Conservation (phyloP, 2,797 vertebrate genomes). For the Microctenopoma lineatum region DNA sequence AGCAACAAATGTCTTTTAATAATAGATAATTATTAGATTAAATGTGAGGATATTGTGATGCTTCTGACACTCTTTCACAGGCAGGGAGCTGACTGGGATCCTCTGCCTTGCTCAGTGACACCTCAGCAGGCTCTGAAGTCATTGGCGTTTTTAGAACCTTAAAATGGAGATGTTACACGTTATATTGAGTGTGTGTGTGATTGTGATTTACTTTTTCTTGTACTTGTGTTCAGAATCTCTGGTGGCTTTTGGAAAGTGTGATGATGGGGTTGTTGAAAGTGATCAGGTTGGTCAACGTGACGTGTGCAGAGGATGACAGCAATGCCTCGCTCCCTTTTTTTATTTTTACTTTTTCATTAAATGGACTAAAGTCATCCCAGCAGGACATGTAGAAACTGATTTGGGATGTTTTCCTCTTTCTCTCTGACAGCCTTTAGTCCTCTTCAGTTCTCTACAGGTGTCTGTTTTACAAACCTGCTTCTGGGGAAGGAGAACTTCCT, state of each 20-base stretch:
- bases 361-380: neutral
- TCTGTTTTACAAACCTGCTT: neutral
- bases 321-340: neutral
- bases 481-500: neutral
- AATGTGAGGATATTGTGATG: too few relatives aligned
- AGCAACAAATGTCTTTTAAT: too few relatives aligned
- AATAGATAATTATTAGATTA: too few relatives aligned
- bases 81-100: neutral
- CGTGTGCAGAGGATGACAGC: neutral
- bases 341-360: neutral
- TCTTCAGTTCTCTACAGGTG: neutral
- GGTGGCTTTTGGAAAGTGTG: constrained; percentile 21
- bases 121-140: neutral
- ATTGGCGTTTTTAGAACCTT: too few relatives aligned
- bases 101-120: neutral
- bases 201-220: too few relatives aligned
- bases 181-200: too few relatives aligned
- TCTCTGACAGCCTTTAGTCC: neutral
- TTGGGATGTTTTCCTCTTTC: neutral
- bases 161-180: too few relatives aligned
- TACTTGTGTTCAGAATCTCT: neutral
- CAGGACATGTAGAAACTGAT: neutral
- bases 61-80: neutral
- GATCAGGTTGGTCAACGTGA: neutral
- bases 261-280: constrained; percentile 36